These are phyloP conservation scores for Athrips mouffetella DNA, from an alignment of 2,888 invertebrate species.

Conservation along the genomic window DNA sequence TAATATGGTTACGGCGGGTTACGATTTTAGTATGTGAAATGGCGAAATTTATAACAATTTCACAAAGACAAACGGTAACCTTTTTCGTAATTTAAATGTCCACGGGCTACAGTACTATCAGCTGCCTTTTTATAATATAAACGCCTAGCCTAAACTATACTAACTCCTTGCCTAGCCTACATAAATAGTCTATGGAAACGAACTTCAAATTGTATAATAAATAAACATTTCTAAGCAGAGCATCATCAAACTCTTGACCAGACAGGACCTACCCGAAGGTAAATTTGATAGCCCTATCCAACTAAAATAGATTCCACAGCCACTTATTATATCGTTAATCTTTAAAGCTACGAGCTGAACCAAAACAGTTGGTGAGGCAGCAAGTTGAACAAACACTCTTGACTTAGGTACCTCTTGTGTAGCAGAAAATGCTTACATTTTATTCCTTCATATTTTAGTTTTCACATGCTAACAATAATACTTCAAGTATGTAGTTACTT, in stretches of 20 bases:
- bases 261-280: slow-evolving; percentile 51
- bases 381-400: slow-evolving; percentile 62
- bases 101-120: too few relatives aligned
- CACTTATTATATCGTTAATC: slow-evolving; percentile 18
- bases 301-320: slow-evolving; percentile 34
- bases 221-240: slow-evolving; percentile 29
- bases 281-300: slow-evolving; percentile 34
- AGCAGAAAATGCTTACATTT: slow-evolving; percentile 31
- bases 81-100: too few relatives aligned
- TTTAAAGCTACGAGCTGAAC: not conserved
- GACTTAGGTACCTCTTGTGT: slow-evolving; percentile 41
- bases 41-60: too few relatives aligned
- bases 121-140: too few relatives aligned
- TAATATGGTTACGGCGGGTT: too few relatives aligned
- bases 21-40: too few relatives aligned
- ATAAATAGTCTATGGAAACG: slow-evolving; percentile 14
- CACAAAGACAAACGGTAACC: too few relatives aligned
- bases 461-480: slow-evolving; percentile 60
- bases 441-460: slow-evolving; percentile 33
- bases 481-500: too few relatives aligned
- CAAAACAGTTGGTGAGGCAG: slow-evolving; percentile 26
- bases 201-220: slow-evolving; percentile 14
- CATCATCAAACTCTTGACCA: slow-evolving; percentile 31
- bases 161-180: too few relatives aligned
- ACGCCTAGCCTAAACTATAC: too few relatives aligned